Evolutionary conservation across 2,797 vertebrate species (phyloP).

Genomic region (Orientallactaga sibirica): DNA sequence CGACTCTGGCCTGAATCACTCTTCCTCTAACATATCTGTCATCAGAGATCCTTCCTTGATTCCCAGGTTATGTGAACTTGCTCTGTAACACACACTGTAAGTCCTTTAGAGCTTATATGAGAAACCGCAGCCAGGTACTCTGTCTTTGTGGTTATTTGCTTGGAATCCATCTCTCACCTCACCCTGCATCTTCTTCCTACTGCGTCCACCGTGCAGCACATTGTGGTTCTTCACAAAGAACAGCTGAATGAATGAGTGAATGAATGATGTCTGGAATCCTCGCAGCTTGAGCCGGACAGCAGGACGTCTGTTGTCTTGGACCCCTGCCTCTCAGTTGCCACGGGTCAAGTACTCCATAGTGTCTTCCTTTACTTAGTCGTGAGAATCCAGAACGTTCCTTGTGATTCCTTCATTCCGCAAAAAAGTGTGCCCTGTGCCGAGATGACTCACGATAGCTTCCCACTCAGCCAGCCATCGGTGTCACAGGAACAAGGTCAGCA

Average conservation of each 20-base stretch:
- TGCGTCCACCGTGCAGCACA: no score
- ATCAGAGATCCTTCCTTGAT: background rate
- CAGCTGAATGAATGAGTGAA: background rate
- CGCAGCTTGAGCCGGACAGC: background rate
- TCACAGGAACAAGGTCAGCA: background rate
- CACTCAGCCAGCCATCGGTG: background rate
- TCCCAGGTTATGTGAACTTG: background rate
- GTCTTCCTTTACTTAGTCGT: slow-evolving; percentile 5
- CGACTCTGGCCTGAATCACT: background rate
- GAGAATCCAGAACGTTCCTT: background rate
- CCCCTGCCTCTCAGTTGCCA: background rate
- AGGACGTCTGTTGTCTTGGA: background rate
- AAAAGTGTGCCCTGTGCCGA: background rate
- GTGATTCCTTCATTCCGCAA: slow-evolving; percentile 34
- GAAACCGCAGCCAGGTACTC: background rate
- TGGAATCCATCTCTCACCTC: background rate
- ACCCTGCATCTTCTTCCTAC: background rate
- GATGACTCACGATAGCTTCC: background rate
- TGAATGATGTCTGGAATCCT: background rate
- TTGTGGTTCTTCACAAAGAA: background rate
- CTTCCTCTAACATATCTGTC: background rate
- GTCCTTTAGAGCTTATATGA: background rate
- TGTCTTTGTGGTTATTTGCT: slow-evolving; percentile 5
- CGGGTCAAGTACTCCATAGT: background rate
- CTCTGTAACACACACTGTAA: background rate